These are phyloP conservation scores for Argyresthia albistria DNA, from an alignment of 2,888 invertebrate genomes.

Conservation along the genomic window DNA sequence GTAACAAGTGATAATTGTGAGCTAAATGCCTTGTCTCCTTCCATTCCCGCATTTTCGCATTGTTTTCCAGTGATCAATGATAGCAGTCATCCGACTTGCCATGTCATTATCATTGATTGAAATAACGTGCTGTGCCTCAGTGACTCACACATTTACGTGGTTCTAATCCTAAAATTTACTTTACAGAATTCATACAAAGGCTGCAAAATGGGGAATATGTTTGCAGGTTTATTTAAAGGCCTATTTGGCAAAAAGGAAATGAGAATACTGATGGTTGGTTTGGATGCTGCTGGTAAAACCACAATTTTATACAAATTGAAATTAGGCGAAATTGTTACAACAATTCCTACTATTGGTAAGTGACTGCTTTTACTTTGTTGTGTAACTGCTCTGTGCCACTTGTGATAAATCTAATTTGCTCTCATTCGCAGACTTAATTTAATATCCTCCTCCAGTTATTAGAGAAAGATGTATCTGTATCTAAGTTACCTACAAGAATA, in stretches of 20 bases:
- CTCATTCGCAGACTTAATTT: too few species aligned
- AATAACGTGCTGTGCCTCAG: conserved; percentile 44
- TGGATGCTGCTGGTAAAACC: conserved; percentile 99
- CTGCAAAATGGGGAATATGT: conserved; percentile 96
- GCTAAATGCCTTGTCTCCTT: neutral
- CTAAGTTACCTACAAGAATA: too few species aligned
- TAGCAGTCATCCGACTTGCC: conserved; percentile 36
- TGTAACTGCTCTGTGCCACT: neutral
- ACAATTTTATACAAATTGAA: conserved; percentile 99
- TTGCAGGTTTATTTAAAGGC: conserved; percentile 98
- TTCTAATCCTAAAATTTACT: conserved; percentile 22
- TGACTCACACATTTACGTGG: conserved; percentile 52
- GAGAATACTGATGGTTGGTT: conserved; percentile 99
- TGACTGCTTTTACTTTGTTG: conserved; percentile 19
- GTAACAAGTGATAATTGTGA: neutral
- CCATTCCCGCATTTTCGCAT: neutral
- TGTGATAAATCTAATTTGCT: neutral
- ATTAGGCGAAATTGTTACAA: conserved; percentile 99
- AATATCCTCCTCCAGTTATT: too few species aligned
- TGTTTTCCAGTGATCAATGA: neutral
- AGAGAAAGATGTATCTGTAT: too few species aligned
- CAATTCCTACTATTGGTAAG: conserved; percentile 99
- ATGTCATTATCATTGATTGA: conserved; percentile 71
- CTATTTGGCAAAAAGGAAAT: conserved; percentile 99
- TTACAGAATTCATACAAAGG: conserved; percentile 65